These are phyloP conservation scores for Automeris io DNA, from an alignment of 2,888 invertebrate genomes.

Conservation along the genomic window DNA sequence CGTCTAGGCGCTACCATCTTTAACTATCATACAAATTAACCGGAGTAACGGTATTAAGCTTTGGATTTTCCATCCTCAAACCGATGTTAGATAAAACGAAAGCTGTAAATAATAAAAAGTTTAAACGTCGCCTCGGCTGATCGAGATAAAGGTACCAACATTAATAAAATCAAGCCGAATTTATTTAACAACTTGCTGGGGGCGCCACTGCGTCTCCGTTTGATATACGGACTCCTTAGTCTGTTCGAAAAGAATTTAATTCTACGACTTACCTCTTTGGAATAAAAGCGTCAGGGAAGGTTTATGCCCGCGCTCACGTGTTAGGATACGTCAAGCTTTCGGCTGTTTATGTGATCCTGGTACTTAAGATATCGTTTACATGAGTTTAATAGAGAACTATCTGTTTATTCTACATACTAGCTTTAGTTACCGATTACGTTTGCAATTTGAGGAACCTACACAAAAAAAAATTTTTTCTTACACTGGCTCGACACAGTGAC, in stretches of 20 bases:
- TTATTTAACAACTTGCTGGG: conserved; percentile 45
- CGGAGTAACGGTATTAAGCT: conserved; percentile 7
- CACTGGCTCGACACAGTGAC: too few species aligned
- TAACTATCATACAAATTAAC: conserved; percentile 5
- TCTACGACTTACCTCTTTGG: conserved; percentile 8
- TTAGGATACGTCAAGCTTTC: conserved; percentile 7
- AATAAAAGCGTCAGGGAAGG: conserved; percentile 14
- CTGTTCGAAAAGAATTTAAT: background rate
- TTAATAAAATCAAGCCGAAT: conserved; percentile 68
- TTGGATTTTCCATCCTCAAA: conserved; percentile 10
- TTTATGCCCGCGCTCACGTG: conserved; percentile 24
- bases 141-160: conserved; percentile 67
- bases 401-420: too few species aligned
- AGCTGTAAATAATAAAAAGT: conserved; percentile 71
- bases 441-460: too few species aligned
- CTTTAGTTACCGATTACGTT: too few species aligned
- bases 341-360: conserved; percentile 26
- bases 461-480: too few species aligned
- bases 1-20: background rate
- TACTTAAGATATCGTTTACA: conserved; percentile 17
- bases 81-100: conserved; percentile 21
- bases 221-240: conserved; percentile 40
- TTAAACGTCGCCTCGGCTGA: conserved; percentile 55
- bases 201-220: conserved; percentile 65
- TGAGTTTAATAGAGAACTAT: background rate